These are phyloP conservation scores for Siniperca chuatsi DNA, from an alignment of 2,113 vertebrate species.

Conservation along the genomic window DNA sequence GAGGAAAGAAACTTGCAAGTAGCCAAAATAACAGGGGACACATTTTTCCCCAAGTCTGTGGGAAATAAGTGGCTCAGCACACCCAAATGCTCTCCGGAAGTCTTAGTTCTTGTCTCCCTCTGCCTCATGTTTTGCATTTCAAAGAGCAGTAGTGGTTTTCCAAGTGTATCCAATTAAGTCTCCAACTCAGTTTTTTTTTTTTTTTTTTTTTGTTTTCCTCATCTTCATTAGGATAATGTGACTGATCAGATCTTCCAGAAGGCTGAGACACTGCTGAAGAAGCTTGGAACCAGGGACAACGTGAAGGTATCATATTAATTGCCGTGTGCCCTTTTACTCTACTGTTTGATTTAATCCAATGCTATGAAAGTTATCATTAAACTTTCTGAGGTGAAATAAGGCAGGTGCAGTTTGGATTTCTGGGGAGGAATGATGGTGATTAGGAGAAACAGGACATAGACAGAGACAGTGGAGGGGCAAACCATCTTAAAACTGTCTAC, in stretches of 20 bases:
- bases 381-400: conserved; percentile 13
- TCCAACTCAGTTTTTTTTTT: conserved; percentile 40
- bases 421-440: neutral
- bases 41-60: conserved; percentile 27
- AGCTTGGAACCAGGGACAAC: conserved; percentile 91
- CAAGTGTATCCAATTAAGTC: conserved; percentile 80
- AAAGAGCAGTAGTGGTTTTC: conserved; percentile 71
- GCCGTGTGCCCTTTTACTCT: neutral
- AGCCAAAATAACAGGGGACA: conserved; percentile 42
- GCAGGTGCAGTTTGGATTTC: neutral
- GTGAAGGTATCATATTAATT: conserved; percentile 88
- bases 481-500: neutral
- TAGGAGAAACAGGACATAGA: neutral
- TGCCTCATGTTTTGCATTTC: conserved; percentile 74
- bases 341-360: neutral
- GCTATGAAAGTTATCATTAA: conserved; percentile 9
- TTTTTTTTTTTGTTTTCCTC: conserved; percentile 34
- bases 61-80: conserved; percentile 60
- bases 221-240: conserved; percentile 75
- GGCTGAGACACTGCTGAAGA: conserved; percentile 86
- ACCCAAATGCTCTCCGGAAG: conserved; percentile 43
- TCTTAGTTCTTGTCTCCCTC: conserved; percentile 56
- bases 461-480: neutral
- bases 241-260: conserved; percentile 73
- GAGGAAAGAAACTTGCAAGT: neutral